Base-by-base conservation (phyloP, 2,797 vertebrate species). In the Tadarida brasiliensis region DNA sequence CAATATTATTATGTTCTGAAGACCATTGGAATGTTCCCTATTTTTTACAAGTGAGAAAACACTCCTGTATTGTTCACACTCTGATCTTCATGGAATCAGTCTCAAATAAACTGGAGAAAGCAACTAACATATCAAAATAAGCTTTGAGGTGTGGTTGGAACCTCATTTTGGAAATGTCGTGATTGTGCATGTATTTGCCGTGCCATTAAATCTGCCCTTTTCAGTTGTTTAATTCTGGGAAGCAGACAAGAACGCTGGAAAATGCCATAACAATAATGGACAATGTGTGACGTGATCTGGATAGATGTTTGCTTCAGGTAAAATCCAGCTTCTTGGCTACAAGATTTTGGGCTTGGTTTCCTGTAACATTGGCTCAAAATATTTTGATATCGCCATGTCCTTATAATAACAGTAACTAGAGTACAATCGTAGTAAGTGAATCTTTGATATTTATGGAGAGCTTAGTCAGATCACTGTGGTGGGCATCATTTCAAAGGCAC, bases 321-420 rank as follows among this genome's bases (percentile, higher is more conserved):
- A 82, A 63, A 87, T 63, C 65, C 26, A 61, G 77, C 51, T 96
- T 87, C 78, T 91, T 97, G 96, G 96, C 91, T 70, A 49, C 49
- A 73, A 78, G 63, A 68, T 68, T 68, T 85, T 14, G 83, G 94
- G 91, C 61, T 96, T 95, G 93, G 94, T 87, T 98, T 96, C 92
- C 91, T 94, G 82, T 87, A 94, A 77, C 12, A 7, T 15, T 89
- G 80, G 39, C 26, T 95, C 74, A 84, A 47, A 85, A 81, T 96
- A 87, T 96, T 96, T 96, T 91, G 83, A 82, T 96, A 95, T 91
- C 89, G 94, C 17, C 6, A 19, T 94, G 85, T 92, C 73, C 77
- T 86, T 57, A 39, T 24, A 54, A 28, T 59, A 81, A 49, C 5
- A 88, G 47, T 68, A 54, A 85, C 4, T 83, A 22, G 15, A 85